Evolutionary conservation across 2,888 invertebrate genomes (phyloP).

Genomic region (Drosophila quasianomalipes): DNA sequence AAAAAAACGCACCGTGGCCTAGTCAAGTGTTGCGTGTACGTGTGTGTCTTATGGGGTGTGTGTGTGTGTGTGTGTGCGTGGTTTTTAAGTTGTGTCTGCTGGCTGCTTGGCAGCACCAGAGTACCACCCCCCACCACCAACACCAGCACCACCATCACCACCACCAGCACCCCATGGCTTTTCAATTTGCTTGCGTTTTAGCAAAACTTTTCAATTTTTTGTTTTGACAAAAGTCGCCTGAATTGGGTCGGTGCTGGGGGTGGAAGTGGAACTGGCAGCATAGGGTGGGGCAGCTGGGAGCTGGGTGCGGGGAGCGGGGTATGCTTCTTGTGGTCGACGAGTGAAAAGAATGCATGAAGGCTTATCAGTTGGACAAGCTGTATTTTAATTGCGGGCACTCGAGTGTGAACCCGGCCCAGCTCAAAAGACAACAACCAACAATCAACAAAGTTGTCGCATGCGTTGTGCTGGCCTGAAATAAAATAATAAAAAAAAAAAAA

Average conservation of each 20-base stretch:
- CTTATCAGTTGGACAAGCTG: conserved; percentile 81
- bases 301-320: neutral
- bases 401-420: conserved; percentile 68
- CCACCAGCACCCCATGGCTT: conserved; percentile 30
- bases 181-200: conserved; percentile 70
- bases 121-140: conserved; percentile 9
- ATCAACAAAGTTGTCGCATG: conserved; percentile 21
- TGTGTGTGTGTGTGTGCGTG: conserved; percentile 14
- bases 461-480: conserved; percentile 21
- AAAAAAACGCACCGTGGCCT: conserved; percentile 42
- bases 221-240: conserved; percentile 45
- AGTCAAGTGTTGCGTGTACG: conserved; percentile 49
- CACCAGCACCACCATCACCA: conserved; percentile 5
- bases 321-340: conserved; percentile 39
- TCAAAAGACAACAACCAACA: conserved; percentile 39
- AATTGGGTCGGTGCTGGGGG: conserved; percentile 7
- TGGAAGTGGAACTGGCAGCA: neutral
- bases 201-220: conserved; percentile 74
- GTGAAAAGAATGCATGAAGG: conserved; percentile 76
- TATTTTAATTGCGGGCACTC: conserved; percentile 81
- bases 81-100: conserved; percentile 30
- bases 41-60: conserved; percentile 7
- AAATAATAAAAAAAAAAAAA: conserved; percentile 12
- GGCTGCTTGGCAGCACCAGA: conserved; percentile 22
- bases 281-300: neutral